Evolutionary conservation across 2,888 invertebrate genomes (phyloP), one percentile per base, ranked within the genome.

Genomic region (Ashinkailepas kermadecensis): DNA sequence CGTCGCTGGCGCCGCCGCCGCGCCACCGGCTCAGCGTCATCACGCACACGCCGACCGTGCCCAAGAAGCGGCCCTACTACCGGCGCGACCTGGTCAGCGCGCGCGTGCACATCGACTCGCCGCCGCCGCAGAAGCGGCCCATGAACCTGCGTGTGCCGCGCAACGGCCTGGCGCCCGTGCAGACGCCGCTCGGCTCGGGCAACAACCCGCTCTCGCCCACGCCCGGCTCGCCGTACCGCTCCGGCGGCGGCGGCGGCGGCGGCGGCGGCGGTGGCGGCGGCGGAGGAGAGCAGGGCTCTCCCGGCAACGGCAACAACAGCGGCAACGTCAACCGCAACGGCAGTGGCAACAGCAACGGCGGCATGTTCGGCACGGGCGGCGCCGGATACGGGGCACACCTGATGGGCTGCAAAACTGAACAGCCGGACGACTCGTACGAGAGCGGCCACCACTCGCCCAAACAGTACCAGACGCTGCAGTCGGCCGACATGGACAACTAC

Each of bases 281-380:
- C 25, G 67, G 67, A 10, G 67, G 56, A 18, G 78, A 79, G 12
- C 58, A 59, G 23, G 79, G 79, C 12, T 79, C 79, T 74, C 80
- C 81, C 21, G 39, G 39, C 39, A 81, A 81, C 81, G 74, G 82
- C n/a, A 80, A 82, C 56, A 81, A 81, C 81, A 84, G 82, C 82
- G 83, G 82, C 80, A 83, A 80, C 70, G 83, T 74, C 80, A 84
- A 81, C 78, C 79, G 67, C 74, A 78, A 23, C 67, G 81, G 57
- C 59, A 81, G 56, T 81, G 70, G 62, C 65, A 79, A 64, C 82
- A 81, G 70, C 12, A 81, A 81, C 21, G 81, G 81, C 65, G 74
- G 54, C 65, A 82, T 81, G 80, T 56, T 25, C 58, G 81, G 56
- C 83, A 56, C 13, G 21, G n/a, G 21, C 12, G 59, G 79, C 58